Percentiles rank a stretch among this genome's conserved stretches.
These are phyloP conservation scores for Hydraecia micacea DNA, from an alignment of 2,888 invertebrate species.

Conservation along the genomic window DNA sequence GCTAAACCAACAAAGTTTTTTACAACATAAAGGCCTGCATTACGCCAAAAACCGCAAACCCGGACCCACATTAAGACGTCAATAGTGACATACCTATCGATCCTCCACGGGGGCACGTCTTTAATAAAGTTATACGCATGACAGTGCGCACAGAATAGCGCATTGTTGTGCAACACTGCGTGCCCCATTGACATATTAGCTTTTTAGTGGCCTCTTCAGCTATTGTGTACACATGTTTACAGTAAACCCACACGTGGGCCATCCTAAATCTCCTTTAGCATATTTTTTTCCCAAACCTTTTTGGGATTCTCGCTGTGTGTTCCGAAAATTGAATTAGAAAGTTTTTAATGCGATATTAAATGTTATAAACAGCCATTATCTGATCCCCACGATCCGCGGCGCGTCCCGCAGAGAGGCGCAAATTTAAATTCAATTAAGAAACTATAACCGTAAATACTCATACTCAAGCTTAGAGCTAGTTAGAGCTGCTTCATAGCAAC, in stretches of 20 bases:
- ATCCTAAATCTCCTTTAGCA: slow-evolving; percentile 50
- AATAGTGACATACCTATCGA: slow-evolving; percentile 79
- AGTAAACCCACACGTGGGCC: slow-evolving; percentile 71
- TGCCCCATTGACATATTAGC: slow-evolving; percentile 85
- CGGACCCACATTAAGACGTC: slow-evolving; percentile 66
- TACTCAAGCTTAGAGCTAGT: slow-evolving; percentile 60
- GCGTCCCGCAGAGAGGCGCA: slow-evolving; percentile 80
- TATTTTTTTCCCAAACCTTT: slow-evolving; percentile 55
- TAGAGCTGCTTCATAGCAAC: slow-evolving; percentile 65
- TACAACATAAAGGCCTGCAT: slow-evolving; percentile 35
- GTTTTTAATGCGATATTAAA: slow-evolving; percentile 72
- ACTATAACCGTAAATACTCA: slow-evolving; percentile 74
- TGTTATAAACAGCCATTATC: slow-evolving; percentile 73
- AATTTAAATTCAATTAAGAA: slow-evolving; percentile 83
- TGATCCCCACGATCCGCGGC: slow-evolving; percentile 78
- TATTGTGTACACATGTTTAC: slow-evolving; percentile 76
- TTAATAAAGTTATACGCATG: slow-evolving; percentile 87
- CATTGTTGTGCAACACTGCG: slow-evolving; percentile 84
- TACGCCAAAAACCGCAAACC: slow-evolving; percentile 62
- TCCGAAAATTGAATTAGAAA: slow-evolving; percentile 75
- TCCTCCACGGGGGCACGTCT: slow-evolving; percentile 82
- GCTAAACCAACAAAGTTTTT: slow-evolving; percentile 32
- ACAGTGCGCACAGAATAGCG: slow-evolving; percentile 76
- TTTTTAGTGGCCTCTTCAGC: slow-evolving; percentile 79
- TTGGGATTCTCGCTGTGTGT: slow-evolving; percentile 65